Conservation (phyloP, 2,797 vertebrate genomes). For the Betta splendens region DNA sequence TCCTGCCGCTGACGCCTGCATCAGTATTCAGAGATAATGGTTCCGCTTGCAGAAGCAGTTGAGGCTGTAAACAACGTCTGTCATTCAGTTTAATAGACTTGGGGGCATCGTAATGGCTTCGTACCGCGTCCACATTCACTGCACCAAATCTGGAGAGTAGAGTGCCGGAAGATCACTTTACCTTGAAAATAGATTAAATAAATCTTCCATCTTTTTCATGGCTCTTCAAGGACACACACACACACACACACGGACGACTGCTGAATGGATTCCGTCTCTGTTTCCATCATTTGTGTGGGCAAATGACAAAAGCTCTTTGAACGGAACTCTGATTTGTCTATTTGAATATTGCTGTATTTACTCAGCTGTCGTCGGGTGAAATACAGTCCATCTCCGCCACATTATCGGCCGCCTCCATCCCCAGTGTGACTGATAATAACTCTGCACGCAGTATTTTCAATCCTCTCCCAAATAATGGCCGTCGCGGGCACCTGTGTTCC, state of each 20-base stretch:
- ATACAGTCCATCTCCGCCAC: constrained; percentile 38
- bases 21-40: constrained; percentile 71
- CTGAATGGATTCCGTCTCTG: constrained; percentile 54
- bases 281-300: constrained; percentile 65
- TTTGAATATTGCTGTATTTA: constrained; percentile 70
- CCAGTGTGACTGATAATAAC: constrained; percentile 58
- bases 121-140: constrained; percentile 58
- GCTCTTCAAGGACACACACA: constrained; percentile 66
- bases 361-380: constrained; percentile 67
- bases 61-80: constrained; percentile 73
- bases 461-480: constrained; percentile 53
- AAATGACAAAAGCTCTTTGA: constrained; percentile 73
- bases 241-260: constrained; percentile 15
- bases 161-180: constrained; percentile 69
- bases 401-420: constrained; percentile 29
- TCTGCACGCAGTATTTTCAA: constrained; percentile 55
- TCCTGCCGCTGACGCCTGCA: constrained; percentile 49
- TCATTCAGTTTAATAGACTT: constrained; percentile 70
- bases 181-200: constrained; percentile 81
- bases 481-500: constrained; percentile 27
- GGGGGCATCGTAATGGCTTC: constrained; percentile 63
- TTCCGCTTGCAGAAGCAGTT: constrained; percentile 47
- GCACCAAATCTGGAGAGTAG: constrained; percentile 49
- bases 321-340: constrained; percentile 71
- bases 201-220: constrained; percentile 75